Evolutionary conservation across 2,888 invertebrate genomes (phyloP), one percentile per base, ranked within the genome.

Genomic region (Cosmorhoe ocellata): DNA sequence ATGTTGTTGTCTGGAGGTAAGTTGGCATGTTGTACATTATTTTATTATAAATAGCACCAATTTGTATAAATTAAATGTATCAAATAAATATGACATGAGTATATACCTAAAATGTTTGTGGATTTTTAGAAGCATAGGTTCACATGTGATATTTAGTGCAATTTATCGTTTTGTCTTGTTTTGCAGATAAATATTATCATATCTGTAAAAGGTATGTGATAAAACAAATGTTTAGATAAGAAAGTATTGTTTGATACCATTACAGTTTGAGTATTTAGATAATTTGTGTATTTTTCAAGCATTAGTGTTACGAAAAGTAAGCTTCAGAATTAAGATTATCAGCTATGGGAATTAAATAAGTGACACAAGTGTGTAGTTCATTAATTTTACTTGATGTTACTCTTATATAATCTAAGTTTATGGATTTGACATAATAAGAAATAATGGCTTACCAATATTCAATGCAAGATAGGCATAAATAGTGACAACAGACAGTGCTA

Each of bases 21-120:
- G n/a, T 39, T n/a, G 9, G 38, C 38, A 38, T 45, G 22, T 31
- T 46, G 27, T 46, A 43, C 22, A 49, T 42, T 13, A 2, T 30
- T 37, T 44, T 38, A 12, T 37, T 13, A 42, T 31, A 18, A 39
- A 14, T 42, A 49, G 49, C 42, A 42, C 26, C 26, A 41, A 22
- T 48, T 36, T 48, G 36, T 36, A 36, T 34, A 41, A 38, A 33
- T 12, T 24, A 2, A 33, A 42, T 26, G 46, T 40, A 32, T 33
- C 5, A 34, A 39, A 46, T 39, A 39, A 39, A 39, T 46, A 13
- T 34, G 33, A 27, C 42, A 34, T 24, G 18, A 42, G 18, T 34
- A 33, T 47, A 27, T 47, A 44, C 39, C n/a, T 13, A 31, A 24
- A 45, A 37, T 46, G 46, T 39, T 46, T 40, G 27, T 5, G 26